These are phyloP conservation scores for Stegophylla sp. DNA, from an alignment of 2,888 invertebrate genomes.

Conservation along the genomic window DNA sequence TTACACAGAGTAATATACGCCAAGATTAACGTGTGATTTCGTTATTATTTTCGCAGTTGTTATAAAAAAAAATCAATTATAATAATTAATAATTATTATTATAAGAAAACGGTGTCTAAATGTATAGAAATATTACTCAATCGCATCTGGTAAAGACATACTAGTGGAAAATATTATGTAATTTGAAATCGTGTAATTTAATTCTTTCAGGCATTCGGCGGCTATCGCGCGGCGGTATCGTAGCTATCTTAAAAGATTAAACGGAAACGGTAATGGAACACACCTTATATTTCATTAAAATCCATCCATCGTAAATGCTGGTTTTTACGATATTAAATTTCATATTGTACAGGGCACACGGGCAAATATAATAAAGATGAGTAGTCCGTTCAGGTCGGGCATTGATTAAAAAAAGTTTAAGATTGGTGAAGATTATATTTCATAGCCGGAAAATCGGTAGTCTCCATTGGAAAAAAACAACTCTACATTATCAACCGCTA, in stretches of 20 bases:
- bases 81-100: no score
- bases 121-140: no score
- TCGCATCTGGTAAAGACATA: no score
- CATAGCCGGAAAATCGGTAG: not conserved
- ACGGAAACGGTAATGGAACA: not conserved
- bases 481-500: not conserved
- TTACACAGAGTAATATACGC: no score
- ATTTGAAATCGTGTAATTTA: no score
- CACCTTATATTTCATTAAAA: conserved; percentile 1
- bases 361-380: conserved; percentile 9
- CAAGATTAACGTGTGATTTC: no score
- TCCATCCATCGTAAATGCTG: not conserved
- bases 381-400: not conserved
- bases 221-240: no score
- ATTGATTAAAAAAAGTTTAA: conserved; percentile 11
- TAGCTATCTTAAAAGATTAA: not conserved
- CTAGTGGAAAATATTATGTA: no score
- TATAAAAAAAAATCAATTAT: no score
- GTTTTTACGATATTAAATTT: conserved; percentile 18
- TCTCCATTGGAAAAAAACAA: not conserved
- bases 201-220: no score
- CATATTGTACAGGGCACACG: not conserved
- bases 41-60: no score
- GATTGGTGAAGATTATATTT: not conserved
- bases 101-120: no score